A percentile compares a stretch with the other conserved stretches of the same genome.
phyloP scores from a whole-genome alignment of 2,113 vertebrate species.

The Brachyhypopomus gauderio region DNA sequence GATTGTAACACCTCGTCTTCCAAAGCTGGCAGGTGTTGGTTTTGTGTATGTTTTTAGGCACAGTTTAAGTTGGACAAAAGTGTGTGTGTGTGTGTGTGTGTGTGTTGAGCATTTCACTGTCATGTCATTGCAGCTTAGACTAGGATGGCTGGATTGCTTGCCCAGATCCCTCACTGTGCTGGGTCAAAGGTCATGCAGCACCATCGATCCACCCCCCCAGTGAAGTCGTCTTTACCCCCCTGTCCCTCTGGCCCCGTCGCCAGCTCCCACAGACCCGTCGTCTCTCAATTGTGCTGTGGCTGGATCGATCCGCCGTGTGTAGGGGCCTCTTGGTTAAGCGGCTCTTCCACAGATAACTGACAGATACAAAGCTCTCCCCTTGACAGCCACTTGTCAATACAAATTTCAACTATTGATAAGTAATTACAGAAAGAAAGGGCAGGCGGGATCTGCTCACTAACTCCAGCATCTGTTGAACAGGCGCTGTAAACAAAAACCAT shows the following conservation, averaged over 20 bases:
- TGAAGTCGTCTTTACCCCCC: conserved; percentile 69
- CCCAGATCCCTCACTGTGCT: conserved; percentile 55
- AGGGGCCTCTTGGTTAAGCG: conserved; percentile 63
- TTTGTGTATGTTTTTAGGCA: conserved; percentile 24
- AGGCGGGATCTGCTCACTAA: conserved; percentile 55
- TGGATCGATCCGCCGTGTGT: conserved; percentile 73
- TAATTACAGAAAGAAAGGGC: conserved; percentile 70
- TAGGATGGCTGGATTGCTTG: conserved; percentile 59
- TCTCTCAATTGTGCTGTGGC: conserved; percentile 65
- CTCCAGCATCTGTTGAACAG: conserved; percentile 79
- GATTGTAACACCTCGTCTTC: too few species aligned
- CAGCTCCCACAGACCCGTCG: conserved; percentile 60
- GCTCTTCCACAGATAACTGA: conserved; percentile 72
- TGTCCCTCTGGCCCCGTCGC: not conserved
- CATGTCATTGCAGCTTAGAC: conserved; percentile 63
- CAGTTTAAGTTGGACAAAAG: conserved; percentile 50
- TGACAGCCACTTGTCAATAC: conserved; percentile 80
- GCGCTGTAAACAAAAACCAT: conserved; percentile 65
- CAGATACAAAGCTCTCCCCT: conserved; percentile 76
- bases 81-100: conserved; percentile 51
- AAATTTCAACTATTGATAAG: conserved; percentile 82
- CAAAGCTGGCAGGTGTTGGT: not conserved
- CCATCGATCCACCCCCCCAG: conserved; percentile 66
- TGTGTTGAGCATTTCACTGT: conserved; percentile 53
- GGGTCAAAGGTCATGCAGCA: conserved; percentile 76